A percentile compares a stretch with the other conserved stretches of the same genome.
phyloP scores from a whole-genome alignment of 1,140 invertebrate genomes.

The Heliothis virescens region DNA sequence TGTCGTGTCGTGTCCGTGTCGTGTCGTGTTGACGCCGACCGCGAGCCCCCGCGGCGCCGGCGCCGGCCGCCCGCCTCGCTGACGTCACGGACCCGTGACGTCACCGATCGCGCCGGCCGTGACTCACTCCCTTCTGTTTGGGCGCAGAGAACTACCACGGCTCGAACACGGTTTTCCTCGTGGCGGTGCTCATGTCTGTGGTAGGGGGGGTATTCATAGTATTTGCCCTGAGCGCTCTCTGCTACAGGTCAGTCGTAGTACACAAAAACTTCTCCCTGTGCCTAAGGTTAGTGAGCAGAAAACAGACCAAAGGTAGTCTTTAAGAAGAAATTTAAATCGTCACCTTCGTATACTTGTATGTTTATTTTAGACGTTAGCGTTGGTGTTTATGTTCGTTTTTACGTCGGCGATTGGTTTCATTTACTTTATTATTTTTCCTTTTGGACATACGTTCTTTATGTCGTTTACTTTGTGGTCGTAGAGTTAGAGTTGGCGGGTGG shows the following conservation, averaged over 20 bases:
- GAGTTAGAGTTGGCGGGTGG: slow-evolving; percentile 81
- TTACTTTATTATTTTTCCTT: slow-evolving; percentile 68
- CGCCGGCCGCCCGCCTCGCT: slow-evolving; percentile 61
- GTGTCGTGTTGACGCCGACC: slow-evolving; percentile 61
- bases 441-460: slow-evolving; percentile 76
- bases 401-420: slow-evolving; percentile 81
- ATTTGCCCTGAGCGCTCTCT: slow-evolving; percentile 99
- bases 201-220: slow-evolving; percentile 99
- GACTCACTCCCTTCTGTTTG: slow-evolving; percentile 79
- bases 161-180: slow-evolving; percentile 98
- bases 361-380: slow-evolving; percentile 85
- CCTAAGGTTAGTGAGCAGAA: slow-evolving; percentile 97
- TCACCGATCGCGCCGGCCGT: slow-evolving; percentile 59
- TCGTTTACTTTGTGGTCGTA: slow-evolving; percentile 83
- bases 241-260: slow-evolving; percentile 99
- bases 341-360: slow-evolving; percentile 85
- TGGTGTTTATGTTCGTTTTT: slow-evolving; percentile 82
- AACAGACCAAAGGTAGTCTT: slow-evolving; percentile 90
- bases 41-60: slow-evolving; percentile 64
- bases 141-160: slow-evolving; percentile 96
- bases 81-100: slow-evolving; percentile 53
- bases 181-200: slow-evolving; percentile 98
- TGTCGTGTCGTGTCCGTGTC: slow-evolving; percentile 76
- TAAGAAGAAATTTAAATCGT: slow-evolving; percentile 86
- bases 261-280: slow-evolving; percentile 98